These are phyloP conservation scores for Tricholauxania praeusta DNA, from an alignment of 2,888 invertebrate species.

Conservation along the genomic window DNA sequence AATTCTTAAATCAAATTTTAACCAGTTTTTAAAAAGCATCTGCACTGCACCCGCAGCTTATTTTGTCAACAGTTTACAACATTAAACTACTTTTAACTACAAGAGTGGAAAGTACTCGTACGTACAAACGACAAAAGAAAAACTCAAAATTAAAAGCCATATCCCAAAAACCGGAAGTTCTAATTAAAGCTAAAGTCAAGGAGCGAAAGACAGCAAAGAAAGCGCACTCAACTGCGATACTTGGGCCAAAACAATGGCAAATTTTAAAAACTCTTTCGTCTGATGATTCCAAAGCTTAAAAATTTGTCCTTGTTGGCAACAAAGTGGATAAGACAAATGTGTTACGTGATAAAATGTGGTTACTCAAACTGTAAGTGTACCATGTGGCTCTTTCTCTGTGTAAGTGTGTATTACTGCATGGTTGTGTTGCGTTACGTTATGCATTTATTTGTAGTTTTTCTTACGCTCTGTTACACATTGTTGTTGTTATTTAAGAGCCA, in stretches of 20 bases:
- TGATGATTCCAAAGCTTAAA: constrained; percentile 55
- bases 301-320: constrained; percentile 48
- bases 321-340: constrained; percentile 65
- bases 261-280: constrained; percentile 34
- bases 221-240: constrained; percentile 5
- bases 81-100: too few species aligned
- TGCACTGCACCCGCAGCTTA: too few species aligned
- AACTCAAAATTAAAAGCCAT: too few species aligned
- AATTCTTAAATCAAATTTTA: too few species aligned
- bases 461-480: constrained; percentile 31
- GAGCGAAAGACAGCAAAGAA: constrained; percentile 15
- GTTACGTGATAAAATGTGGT: constrained; percentile 65
- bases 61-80: too few species aligned
- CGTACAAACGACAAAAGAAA: too few species aligned
- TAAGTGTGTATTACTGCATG: constrained; percentile 28
- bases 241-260: constrained; percentile 3
- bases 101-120: too few species aligned
- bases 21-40: too few species aligned
- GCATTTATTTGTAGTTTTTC: constrained; percentile 58
- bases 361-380: constrained; percentile 54
- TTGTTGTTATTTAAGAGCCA: constrained; percentile 40
- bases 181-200: constrained; percentile 43
- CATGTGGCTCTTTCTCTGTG: neutral
- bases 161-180: constrained; percentile 36
- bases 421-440: constrained; percentile 41